Percentiles rank a stretch among this genome's conserved stretches.
Evolutionary conservation across 2,888 invertebrate species (phyloP).

Genomic region (Hydraecia micacea): DNA sequence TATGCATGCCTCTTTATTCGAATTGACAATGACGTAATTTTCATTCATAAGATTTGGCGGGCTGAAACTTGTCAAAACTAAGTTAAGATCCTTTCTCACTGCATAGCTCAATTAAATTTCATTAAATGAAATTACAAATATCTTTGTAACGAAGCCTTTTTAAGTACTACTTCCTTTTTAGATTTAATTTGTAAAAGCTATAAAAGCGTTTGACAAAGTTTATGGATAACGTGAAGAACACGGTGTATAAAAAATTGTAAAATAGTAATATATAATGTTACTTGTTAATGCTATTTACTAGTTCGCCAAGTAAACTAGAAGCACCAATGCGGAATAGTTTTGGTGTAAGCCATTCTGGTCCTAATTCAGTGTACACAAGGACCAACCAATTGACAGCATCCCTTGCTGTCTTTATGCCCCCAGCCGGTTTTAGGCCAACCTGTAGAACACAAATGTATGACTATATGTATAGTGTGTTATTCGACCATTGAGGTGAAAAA

Average conservation of each 20-base stretch:
- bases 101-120: too few relatives aligned
- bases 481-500: not conserved
- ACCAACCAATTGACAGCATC: conserved; percentile 97
- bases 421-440: conserved; percentile 99
- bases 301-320: conserved; percentile 96
- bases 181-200: too few relatives aligned
- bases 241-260: not conserved
- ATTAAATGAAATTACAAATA: too few relatives aligned
- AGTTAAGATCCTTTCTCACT: too few relatives aligned
- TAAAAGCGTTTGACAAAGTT: too few relatives aligned
- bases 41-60: too few relatives aligned
- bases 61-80: too few relatives aligned
- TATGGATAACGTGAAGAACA: too few relatives aligned
- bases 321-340: conserved; percentile 98
- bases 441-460: conserved; percentile 77
- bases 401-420: conserved; percentile 96
- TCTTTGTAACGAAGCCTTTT: too few relatives aligned
- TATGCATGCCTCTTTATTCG: too few relatives aligned
- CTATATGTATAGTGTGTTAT: not conserved
- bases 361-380: conserved; percentile 95
- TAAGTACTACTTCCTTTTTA: too few relatives aligned
- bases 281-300: conserved; percentile 85
- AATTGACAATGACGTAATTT: too few relatives aligned
- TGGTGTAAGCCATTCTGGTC: conserved; percentile 95
- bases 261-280: not conserved